phyloP scores from a whole-genome alignment of 2,113 vertebrate genomes.

The Sphaerodactylus townsendi region DNA sequence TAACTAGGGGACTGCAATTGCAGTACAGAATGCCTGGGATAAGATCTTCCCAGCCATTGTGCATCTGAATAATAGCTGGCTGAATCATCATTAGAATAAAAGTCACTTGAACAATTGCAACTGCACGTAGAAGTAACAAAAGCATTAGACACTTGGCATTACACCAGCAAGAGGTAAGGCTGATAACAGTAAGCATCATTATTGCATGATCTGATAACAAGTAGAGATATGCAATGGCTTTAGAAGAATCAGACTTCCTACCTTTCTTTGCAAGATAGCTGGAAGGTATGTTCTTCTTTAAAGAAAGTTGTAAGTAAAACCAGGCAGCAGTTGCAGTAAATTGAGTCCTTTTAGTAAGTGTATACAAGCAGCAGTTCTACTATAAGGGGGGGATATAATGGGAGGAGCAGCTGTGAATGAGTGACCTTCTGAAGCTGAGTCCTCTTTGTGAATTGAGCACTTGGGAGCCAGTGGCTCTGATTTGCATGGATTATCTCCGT shows the following conservation, averaged over 20 bases:
- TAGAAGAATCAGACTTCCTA: slow-evolving; percentile 88
- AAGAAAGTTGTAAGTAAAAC: slow-evolving; percentile 79
- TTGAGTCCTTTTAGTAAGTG: slow-evolving; percentile 84
- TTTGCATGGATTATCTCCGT: slow-evolving; percentile 98
- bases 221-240: slow-evolving; percentile 75
- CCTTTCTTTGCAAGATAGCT: slow-evolving; percentile 80
- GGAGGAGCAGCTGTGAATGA: slow-evolving; percentile 85
- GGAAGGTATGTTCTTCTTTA: slow-evolving; percentile 81
- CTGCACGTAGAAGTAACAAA: slow-evolving; percentile 70
- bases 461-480: slow-evolving; percentile 84
- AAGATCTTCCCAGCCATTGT: slow-evolving; percentile 55
- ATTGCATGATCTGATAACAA: slow-evolving; percentile 75
- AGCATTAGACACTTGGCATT: slow-evolving; percentile 69
- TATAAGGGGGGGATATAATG: slow-evolving; percentile 75
- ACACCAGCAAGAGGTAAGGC: slow-evolving; percentile 68
- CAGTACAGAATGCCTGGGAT: slow-evolving; percentile 51
- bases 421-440: slow-evolving; percentile 89
- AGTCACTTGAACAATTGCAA: slow-evolving; percentile 70
- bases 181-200: slow-evolving; percentile 74
- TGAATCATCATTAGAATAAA: slow-evolving; percentile 68
- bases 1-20: slow-evolving; percentile 44
- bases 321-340: slow-evolving; percentile 79
- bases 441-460: slow-evolving; percentile 91
- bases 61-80: slow-evolving; percentile 51
- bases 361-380: slow-evolving; percentile 79